Evolutionary conservation across 2,797 vertebrate genomes (phyloP).

Genomic region (Manis javanica): DNA sequence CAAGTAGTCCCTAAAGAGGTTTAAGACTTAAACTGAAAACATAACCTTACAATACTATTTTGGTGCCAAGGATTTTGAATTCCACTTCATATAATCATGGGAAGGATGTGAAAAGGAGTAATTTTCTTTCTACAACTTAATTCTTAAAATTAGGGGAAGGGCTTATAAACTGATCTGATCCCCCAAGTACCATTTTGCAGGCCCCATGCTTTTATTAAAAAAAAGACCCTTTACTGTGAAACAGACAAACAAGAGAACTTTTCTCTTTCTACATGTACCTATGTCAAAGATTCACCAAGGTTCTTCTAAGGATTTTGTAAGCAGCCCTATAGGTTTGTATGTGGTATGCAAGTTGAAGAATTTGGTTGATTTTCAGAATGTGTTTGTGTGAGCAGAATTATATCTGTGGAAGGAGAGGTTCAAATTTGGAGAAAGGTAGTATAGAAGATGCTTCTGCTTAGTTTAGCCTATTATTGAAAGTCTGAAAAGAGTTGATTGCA

Average conservation of each 20-base stretch:
- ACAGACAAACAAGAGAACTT: neutral
- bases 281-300: constrained; percentile 31
- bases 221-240: constrained; percentile 6
- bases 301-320: constrained; percentile 49
- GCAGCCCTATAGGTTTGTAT: neutral
- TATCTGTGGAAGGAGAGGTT: neutral
- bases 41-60: constrained; percentile 40
- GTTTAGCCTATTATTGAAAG: constrained; percentile 15
- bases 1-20: neutral
- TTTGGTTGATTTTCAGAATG: constrained; percentile 31
- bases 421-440: neutral
- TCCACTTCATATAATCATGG: neutral
- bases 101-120: neutral
- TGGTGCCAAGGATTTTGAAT: constrained; percentile 5
- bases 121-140: constrained; percentile 36
- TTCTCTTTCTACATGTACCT: constrained; percentile 19
- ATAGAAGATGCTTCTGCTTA: constrained; percentile 1
- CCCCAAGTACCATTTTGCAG: neutral
- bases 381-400: constrained; percentile 22
- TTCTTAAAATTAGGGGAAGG: neutral
- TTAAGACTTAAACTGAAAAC: constrained; percentile 40
- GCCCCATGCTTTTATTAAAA: neutral
- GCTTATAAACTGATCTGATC: neutral
- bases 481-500: neutral
- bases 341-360: neutral